Conservation (phyloP, 1,140 invertebrate genomes). For the Apolygus lucorum region DNA sequence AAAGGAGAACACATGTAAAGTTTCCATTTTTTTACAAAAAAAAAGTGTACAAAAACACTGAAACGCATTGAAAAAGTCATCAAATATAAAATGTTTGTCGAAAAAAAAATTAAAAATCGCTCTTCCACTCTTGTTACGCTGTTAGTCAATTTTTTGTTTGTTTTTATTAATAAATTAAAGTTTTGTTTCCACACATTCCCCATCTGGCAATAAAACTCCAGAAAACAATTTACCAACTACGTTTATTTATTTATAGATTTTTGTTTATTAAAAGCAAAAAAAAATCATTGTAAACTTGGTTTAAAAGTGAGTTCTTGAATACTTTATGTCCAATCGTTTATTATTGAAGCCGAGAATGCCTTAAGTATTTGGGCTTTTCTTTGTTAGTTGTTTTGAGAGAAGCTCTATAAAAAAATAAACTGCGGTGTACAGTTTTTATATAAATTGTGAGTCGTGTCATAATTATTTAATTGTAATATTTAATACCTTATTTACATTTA, state of each 20-base stretch:
- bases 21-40: neutral
- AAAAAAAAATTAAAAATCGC: neutral
- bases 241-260: constrained; percentile 12
- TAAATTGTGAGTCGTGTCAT: constrained; percentile 26
- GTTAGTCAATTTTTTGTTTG: constrained; percentile 18
- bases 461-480: constrained; percentile 14
- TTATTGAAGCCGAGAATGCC: constrained; percentile 24
- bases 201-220: neutral
- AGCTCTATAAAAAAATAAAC: constrained; percentile 7
- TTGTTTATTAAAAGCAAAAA: no score
- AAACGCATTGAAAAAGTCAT: neutral
- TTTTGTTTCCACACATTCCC: constrained; percentile 14
- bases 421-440: constrained; percentile 27
- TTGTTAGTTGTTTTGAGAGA: constrained; percentile 23
- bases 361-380: constrained; percentile 24
- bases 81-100: neutral
- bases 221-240: neutral
- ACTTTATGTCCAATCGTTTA: constrained; percentile 7
- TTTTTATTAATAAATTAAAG: neutral
- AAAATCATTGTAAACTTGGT: constrained; percentile 1
- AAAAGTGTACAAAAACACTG: neutral
- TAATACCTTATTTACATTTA: neutral
- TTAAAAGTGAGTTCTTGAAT: constrained; percentile 3
- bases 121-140: neutral
- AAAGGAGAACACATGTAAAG: neutral